phyloP scores from a whole-genome alignment of 2,113 vertebrate species.

The Lichenostomus cassidix region DNA sequence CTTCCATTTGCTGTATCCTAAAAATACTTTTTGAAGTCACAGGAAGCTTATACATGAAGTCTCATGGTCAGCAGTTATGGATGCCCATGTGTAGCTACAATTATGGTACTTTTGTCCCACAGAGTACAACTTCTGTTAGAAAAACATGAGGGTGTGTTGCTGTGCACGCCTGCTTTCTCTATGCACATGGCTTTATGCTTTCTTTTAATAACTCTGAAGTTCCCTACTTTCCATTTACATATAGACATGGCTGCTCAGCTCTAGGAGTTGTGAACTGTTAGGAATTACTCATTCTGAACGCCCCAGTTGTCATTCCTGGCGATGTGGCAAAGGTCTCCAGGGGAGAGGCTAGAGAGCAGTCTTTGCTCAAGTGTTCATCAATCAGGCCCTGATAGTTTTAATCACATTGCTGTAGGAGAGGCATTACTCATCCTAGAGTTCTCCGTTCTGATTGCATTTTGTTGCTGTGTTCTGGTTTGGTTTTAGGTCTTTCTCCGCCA shows the following conservation, averaged over 20 bases:
- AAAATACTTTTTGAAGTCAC: background rate
- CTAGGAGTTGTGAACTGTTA: background rate
- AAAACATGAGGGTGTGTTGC: constrained; percentile 24
- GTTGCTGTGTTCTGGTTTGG: background rate
- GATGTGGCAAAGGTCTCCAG: background rate
- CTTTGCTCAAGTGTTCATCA: background rate
- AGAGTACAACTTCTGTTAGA: constrained; percentile 52
- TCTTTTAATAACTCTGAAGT: constrained; percentile 19
- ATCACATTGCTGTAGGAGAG: background rate
- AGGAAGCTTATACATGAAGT: background rate
- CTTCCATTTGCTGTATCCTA: background rate
- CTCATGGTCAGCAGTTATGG: background rate
- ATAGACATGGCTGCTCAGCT: background rate
- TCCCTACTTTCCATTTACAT: background rate
- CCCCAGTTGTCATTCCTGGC: background rate
- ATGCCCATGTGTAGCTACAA: background rate
- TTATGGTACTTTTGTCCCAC: background rate
- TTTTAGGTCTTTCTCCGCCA: constrained; percentile 90
- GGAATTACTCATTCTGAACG: background rate
- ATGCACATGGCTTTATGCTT: constrained; percentile 58
- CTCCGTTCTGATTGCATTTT: background rate
- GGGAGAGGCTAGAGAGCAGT: background rate
- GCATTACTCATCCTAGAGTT: background rate
- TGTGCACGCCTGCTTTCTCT: constrained; percentile 59
- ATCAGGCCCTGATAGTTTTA: background rate